Evolutionary conservation across 1,140 invertebrate genomes (phyloP).

Genomic region (Macrocentrus cingulum): DNA sequence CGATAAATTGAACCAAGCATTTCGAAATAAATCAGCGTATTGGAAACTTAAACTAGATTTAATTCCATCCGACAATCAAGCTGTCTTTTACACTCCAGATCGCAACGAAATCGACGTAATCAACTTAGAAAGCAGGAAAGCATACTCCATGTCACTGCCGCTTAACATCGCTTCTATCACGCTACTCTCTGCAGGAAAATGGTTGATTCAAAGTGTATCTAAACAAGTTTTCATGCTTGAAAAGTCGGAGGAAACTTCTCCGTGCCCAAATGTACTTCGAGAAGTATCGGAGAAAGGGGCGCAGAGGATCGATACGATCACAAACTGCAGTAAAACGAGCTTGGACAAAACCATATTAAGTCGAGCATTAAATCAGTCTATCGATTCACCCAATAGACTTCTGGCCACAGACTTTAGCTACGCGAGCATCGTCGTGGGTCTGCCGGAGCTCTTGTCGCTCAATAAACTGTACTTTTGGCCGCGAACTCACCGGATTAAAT

Average conservation of each 20-base stretch:
- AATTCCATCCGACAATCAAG: conserved; percentile 38
- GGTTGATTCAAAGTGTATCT: conserved; percentile 46
- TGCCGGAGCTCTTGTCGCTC: conserved; percentile 59
- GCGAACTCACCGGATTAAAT: conserved; percentile 33
- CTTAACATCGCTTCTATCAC: conserved; percentile 48
- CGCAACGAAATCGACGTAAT: conserved; percentile 48
- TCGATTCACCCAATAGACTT: conserved; percentile 59
- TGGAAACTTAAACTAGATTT: conserved; percentile 49
- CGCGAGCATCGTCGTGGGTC: conserved; percentile 59
- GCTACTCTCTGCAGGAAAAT: conserved; percentile 44
- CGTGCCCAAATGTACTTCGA: conserved; percentile 49
- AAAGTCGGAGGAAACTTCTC: conserved; percentile 34
- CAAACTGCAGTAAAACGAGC: conserved; percentile 25
- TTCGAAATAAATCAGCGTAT: conserved; percentile 31
- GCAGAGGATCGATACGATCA: conserved; percentile 35
- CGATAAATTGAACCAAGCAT: conserved; percentile 43
- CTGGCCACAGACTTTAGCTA: conserved; percentile 52
- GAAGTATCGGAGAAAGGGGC: conserved; percentile 38
- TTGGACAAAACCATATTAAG: conserved; percentile 35
- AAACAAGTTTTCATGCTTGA: conserved; percentile 44
- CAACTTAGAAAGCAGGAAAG: conserved; percentile 47
- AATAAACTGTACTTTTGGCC: conserved; percentile 46
- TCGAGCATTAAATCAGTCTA: conserved; percentile 47
- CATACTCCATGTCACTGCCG: conserved; percentile 47
- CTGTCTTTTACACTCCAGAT: conserved; percentile 42